These are phyloP conservation scores for Aptenodytes forsteri DNA, from an alignment of 2,113 vertebrate species.

Conservation along the genomic window DNA sequence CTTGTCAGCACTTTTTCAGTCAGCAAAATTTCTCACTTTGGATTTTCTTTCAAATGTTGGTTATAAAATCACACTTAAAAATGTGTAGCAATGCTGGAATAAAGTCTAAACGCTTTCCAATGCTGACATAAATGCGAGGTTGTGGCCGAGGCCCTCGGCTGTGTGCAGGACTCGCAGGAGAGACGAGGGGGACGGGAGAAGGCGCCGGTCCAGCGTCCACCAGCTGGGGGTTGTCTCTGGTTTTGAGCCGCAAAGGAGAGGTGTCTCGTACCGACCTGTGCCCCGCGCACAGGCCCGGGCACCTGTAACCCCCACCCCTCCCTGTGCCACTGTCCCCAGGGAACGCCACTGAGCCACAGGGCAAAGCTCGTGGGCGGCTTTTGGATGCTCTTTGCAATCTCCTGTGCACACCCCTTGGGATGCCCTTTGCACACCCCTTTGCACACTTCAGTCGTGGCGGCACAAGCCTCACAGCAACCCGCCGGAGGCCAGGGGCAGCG, in stretches of 20 bases:
- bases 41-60: background rate
- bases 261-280: accelerated
- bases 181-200: background rate
- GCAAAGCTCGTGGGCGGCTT: background rate
- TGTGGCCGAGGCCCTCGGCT: background rate
- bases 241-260: background rate
- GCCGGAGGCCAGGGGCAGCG: accelerated
- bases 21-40: background rate
- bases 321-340: background rate
- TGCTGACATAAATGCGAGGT: background rate
- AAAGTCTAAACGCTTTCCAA: background rate
- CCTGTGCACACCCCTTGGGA: background rate
- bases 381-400: background rate
- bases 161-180: accelerated
- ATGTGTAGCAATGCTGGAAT: background rate
- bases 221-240: background rate
- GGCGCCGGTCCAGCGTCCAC: accelerated
- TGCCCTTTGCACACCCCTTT: background rate
- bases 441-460: accelerated
- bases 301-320: background rate
- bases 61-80: background rate
- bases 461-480: background rate
- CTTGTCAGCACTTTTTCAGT: background rate
- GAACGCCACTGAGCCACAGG: accelerated
- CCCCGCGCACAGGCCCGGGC: background rate